Conservation (phyloP, 1,140 invertebrate genomes). For the Lordiphosa mommai region DNA sequence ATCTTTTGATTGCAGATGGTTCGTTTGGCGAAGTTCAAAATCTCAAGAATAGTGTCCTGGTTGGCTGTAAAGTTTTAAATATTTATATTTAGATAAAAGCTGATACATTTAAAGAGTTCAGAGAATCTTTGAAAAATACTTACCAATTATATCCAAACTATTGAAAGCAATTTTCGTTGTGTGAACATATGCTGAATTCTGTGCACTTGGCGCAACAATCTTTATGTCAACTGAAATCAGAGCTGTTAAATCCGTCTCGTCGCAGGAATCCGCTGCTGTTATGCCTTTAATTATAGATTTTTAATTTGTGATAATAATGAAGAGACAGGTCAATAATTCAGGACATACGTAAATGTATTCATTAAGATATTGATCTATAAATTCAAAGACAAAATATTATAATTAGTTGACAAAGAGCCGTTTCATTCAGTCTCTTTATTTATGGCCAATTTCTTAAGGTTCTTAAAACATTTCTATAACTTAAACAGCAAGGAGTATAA, state of each 20-base stretch:
- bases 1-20: slow-evolving; percentile 82
- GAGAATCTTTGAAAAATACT: slow-evolving; percentile 34
- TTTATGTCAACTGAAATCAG: slow-evolving; percentile 92
- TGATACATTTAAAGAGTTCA: not conserved
- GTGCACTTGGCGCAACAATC: slow-evolving; percentile 82
- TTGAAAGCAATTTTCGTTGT: slow-evolving; percentile 95
- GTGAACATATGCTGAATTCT: slow-evolving; percentile 83
- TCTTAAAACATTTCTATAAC: too few relatives aligned
- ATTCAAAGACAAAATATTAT: too few relatives aligned
- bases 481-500: too few relatives aligned
- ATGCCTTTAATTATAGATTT: slow-evolving; percentile 22
- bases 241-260: slow-evolving; percentile 85
- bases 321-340: too few relatives aligned
- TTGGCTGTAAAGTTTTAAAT: too few relatives aligned
- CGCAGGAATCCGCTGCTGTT: slow-evolving; percentile 15
- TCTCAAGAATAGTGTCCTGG: slow-evolving; percentile 96
- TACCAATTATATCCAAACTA: slow-evolving; percentile 95
- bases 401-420: too few relatives aligned
- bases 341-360: too few relatives aligned
- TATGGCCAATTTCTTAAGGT: too few relatives aligned
- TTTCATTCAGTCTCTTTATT: too few relatives aligned
- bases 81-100: too few relatives aligned
- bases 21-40: slow-evolving; percentile 91
- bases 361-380: too few relatives aligned
- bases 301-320: not conserved